Base-by-base conservation (phyloP, 2,888 invertebrate species). In the Neoascia interrupta region DNA sequence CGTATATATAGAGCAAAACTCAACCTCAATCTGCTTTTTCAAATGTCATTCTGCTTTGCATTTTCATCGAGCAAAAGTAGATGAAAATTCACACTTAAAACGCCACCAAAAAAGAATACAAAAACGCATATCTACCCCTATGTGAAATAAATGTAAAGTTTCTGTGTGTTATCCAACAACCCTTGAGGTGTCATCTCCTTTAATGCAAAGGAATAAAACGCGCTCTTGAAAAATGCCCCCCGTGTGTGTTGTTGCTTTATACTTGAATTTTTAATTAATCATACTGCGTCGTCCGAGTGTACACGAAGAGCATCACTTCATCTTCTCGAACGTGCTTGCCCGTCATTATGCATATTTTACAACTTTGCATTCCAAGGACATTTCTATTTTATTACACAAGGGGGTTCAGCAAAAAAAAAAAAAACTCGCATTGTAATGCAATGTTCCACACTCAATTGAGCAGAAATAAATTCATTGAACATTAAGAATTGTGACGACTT, bases 191-290 rank as follows among this genome's bases (percentile, higher is more conserved):
- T 68, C 34, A 18, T 64, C n/a, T n/a, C 58, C 70, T 64, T 72
- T 76, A 70, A 76, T 63, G 61, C 47, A 6, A 31, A 4, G 3
- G 3, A 31, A 6, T 31, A 31, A n/a, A n/a, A 51, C 23, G 26
- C 31, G 39, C 45, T 45, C 19, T 18, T 8, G 39, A 11, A 23
- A 5, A 21, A 19, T 34, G 39, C 39, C 76, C 34, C 58, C 60
- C 13, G 19, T 19, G 19, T 45, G 5, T 2, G 43, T 56, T 66
- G 61, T 63, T 37, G 16, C 41, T 34, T 70, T 53, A 23, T 31
- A n/a, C 47, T 64, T 54, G 64, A 64, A 76, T 72, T 72, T n/a
- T 76, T 66, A 76, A 76, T 76, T 76, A 72, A 60, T 64, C 39
- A 53, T 51, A 31, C 8, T 31, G 31, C 31, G 31, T 31, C 8